Evolutionary conservation across 2,888 invertebrate genomes (phyloP).

Genomic region (Mylabris sibirica): DNA sequence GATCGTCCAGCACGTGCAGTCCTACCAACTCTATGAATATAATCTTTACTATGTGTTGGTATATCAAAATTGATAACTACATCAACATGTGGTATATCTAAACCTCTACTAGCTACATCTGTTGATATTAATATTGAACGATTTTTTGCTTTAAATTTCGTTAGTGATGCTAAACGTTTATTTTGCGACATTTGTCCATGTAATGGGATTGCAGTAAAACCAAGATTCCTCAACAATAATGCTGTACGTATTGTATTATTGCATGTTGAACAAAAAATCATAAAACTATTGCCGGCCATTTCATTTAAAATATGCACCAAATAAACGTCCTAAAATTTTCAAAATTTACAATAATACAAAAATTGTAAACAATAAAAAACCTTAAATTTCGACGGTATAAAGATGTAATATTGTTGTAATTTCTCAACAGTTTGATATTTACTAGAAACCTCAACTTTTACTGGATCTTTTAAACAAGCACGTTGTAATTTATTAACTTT

Average conservation of each 20-base stretch:
- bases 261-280: slow-evolving; percentile 97
- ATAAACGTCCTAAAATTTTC: slow-evolving; percentile 86
- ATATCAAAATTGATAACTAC: slow-evolving; percentile 98
- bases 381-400: slow-evolving; percentile 61
- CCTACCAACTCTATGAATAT: slow-evolving; percentile 96
- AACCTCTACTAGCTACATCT: slow-evolving; percentile 97
- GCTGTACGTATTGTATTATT: slow-evolving; percentile 90
- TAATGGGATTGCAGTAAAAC: slow-evolving; percentile 93
- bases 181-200: slow-evolving; percentile 99
- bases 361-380: slow-evolving; percentile 21
- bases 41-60: slow-evolving; percentile 98
- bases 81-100: slow-evolving; percentile 99
- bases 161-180: slow-evolving; percentile 91
- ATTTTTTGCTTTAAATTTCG: slow-evolving; percentile 94
- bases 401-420: slow-evolving; percentile 91
- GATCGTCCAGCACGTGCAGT: slow-evolving; percentile 96
- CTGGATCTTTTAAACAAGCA: slow-evolving; percentile 92
- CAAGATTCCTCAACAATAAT: slow-evolving; percentile 86
- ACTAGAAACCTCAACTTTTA: slow-evolving; percentile 93
- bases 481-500: slow-evolving; percentile 95
- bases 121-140: slow-evolving; percentile 97
- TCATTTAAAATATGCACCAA: slow-evolving; percentile 95
- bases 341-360: slow-evolving; percentile 35
- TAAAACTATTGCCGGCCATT: slow-evolving; percentile 92
- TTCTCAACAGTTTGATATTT: slow-evolving; percentile 99